Conservation (phyloP, 92 coral and sea anemone species). For the Chrysogorgia sp. region DNA sequence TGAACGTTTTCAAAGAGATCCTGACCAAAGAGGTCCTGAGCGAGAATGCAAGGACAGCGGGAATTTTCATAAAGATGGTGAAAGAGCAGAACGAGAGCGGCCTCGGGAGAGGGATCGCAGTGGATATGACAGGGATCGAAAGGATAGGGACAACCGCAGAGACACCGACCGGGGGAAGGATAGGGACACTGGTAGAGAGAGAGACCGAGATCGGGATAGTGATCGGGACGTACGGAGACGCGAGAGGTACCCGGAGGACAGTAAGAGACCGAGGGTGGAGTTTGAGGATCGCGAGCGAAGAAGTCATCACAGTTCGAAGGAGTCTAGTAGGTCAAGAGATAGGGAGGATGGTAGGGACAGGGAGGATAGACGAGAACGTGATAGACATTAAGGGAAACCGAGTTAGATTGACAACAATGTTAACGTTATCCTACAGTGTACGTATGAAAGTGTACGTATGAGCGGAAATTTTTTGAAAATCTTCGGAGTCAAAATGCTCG, state of each 20-base stretch:
- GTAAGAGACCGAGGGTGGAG: not conserved
- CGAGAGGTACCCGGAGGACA: not conserved
- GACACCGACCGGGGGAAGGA: not conserved
- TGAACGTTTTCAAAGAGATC: conserved; percentile 11
- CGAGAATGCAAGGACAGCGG: conserved; percentile 3
- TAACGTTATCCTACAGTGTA: too few relatives aligned
- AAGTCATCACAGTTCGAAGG: not conserved
- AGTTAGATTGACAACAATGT: too few relatives aligned
- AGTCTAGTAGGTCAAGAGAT: not conserved
- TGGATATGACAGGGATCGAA: conserved; percentile 7
- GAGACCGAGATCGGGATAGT: not conserved
- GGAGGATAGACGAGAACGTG: not conserved
- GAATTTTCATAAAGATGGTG: conserved; percentile 15
- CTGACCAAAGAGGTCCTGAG: conserved; percentile 25
- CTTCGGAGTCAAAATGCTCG: too few relatives aligned
- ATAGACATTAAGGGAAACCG: not conserved
- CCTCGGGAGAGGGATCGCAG: conserved; percentile 39
- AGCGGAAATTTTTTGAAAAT: too few relatives aligned
- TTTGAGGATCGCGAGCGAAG: not conserved
- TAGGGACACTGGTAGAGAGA: not conserved
- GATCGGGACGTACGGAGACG: not conserved
- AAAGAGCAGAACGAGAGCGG: conserved; percentile 47
- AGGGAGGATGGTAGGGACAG: not conserved
- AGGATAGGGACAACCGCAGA: conserved; percentile 13
- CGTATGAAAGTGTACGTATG: too few relatives aligned